These are phyloP conservation scores for Apotomis betuletana DNA, from an alignment of 2,888 invertebrate genomes.

Conservation along the genomic window DNA sequence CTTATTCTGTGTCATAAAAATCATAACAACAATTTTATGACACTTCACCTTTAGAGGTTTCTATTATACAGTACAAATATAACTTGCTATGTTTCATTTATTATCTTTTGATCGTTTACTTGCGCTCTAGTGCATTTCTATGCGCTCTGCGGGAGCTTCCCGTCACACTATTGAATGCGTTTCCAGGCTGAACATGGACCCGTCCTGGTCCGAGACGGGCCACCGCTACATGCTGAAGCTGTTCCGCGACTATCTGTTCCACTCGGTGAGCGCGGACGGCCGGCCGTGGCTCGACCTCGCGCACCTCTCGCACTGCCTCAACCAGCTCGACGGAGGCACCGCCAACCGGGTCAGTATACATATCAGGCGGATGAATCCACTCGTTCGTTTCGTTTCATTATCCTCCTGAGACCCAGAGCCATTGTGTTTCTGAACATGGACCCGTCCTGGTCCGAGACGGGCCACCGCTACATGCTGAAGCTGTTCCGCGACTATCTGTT, in stretches of 20 bases:
- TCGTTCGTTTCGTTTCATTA: no score
- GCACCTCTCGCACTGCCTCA: slow-evolving; percentile 96
- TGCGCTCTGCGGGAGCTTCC: no score
- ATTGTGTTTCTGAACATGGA: slow-evolving; percentile 97
- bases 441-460: slow-evolving; percentile 98
- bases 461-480: slow-evolving; percentile 99
- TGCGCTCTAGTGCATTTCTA: no score
- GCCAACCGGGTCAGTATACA: slow-evolving; percentile 86
- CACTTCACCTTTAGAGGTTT: no score
- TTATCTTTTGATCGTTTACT: no score
- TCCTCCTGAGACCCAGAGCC: no score
- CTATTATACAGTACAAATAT: no score
- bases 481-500: slow-evolving; percentile 98
- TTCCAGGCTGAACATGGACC: slow-evolving; percentile 94
- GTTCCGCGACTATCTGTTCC: slow-evolving; percentile 98
- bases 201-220: slow-evolving; percentile 98
- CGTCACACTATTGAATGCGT: neutral
- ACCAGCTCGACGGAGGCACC: slow-evolving; percentile 94
- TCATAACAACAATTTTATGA: no score
- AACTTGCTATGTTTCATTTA: no score
- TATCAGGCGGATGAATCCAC: no score
- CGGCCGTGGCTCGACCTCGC: slow-evolving; percentile 98
- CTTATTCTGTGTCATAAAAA: no score
- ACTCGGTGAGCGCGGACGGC: slow-evolving; percentile 96
- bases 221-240: slow-evolving; percentile 99